A percentile compares a stretch with the other conserved stretches of the same genome.
These are phyloP conservation scores for Euwallacea fornicatus DNA, from an alignment of 1,140 invertebrate species.

Conservation along the genomic window DNA sequence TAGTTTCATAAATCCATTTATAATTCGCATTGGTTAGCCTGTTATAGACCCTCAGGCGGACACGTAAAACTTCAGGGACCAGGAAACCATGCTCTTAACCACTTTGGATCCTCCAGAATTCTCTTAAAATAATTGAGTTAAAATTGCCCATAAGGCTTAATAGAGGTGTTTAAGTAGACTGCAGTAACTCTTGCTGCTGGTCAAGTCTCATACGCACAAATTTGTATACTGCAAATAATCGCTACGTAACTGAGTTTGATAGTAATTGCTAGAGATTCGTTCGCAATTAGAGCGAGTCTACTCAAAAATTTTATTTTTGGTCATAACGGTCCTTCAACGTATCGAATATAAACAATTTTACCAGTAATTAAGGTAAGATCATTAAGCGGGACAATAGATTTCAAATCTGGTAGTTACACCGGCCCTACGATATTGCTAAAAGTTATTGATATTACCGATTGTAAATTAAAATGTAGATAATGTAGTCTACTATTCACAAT, in stretches of 20 bases:
- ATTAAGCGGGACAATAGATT: slow-evolving; percentile 5
- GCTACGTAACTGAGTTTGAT: neutral
- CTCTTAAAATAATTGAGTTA: neutral
- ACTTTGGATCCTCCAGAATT: neutral
- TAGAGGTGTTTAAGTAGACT: slow-evolving; percentile 5
- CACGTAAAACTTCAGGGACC: neutral
- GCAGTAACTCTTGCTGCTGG: slow-evolving; percentile 17
- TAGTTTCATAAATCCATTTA: no score
- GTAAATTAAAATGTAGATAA: neutral
- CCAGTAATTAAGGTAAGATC: slow-evolving; percentile 3
- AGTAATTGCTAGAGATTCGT: slow-evolving; percentile 9
- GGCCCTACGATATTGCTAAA: slow-evolving; percentile 8
- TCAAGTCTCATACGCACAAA: slow-evolving; percentile 10
- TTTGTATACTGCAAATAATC: neutral
- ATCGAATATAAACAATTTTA: neutral
- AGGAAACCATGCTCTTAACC: neutral
- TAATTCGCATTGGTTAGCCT: neutral
- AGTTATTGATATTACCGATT: slow-evolving; percentile 1
- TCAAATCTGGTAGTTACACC: slow-evolving; percentile 6
- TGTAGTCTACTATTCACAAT: neutral
- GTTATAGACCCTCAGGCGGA: neutral
- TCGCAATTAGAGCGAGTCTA: slow-evolving; percentile 14
- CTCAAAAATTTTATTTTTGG: neutral
- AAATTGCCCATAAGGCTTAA: neutral
- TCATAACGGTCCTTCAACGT: neutral